Evolutionary conservation across 2,797 vertebrate genomes (phyloP), one percentile per base, ranked within the genome.

Genomic region (Okamejei kenojei): DNA sequence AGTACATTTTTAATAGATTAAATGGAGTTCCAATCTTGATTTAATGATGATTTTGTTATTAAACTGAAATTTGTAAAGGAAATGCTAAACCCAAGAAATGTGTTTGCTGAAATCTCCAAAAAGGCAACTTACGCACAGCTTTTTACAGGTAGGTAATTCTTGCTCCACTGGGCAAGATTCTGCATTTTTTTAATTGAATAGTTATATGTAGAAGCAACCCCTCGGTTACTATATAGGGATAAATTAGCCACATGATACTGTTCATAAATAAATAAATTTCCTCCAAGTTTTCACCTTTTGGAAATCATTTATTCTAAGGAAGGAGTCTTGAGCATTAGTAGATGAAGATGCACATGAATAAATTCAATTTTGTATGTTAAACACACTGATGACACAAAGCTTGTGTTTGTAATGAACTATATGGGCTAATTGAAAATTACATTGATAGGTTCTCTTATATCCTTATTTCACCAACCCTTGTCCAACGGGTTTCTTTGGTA

Each of bases 261-360:
- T 68, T 71, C 63, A 90, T 90, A 35, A 90, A 68, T 90, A 90
- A 58, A 71, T 90, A 32, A 23, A 63, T 32, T 68, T 90, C 63
- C 68, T 65, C 63, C 29, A 65, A 90, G 29, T 68, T 90, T 65
- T n/a, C 35, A 65, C 15, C 32, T 63, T 91, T 91, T 45, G 29
- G 68, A 90, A 23, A 73, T 38, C 10, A 38, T 91, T 91, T 74
- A 91, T 91, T 91, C 90, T 1, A 74, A 74, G 13, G 71, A 38
- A 74, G 26, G 90, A 91, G 35, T 91, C 23, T 91, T 54, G 5
- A 74, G 71, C 26, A 21, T 65, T 88, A 88, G 6, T n/a, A 17
- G 84, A 35, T 88, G 84, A 65, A 19, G 61, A 32, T 29, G 29
- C 73, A 23, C 65, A 73, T 90, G 88, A 71, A 21, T 90, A 76